Conservation (phyloP, 2,113 vertebrate species). For the Dasypus novemcinctus region DNA sequence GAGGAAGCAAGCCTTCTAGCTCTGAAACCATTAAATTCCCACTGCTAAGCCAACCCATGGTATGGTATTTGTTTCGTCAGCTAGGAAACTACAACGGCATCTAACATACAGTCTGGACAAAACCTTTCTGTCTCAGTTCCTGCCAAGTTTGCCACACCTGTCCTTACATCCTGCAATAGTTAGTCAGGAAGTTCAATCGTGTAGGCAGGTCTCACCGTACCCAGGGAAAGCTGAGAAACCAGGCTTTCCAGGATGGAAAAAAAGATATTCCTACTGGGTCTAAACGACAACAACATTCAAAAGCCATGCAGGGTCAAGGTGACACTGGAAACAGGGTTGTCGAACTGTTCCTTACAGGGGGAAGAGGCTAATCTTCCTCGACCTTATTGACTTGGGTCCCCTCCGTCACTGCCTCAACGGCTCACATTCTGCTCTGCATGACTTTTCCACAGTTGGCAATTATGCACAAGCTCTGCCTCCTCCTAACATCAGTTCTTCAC, state of each 20-base stretch:
- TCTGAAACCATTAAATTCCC: too few relatives aligned
- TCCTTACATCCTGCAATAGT: background rate
- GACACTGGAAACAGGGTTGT: background rate
- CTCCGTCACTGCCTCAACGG: background rate
- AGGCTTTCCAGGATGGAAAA: background rate
- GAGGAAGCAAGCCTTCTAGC: too few relatives aligned
- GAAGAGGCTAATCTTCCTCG: background rate
- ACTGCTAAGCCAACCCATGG: too few relatives aligned
- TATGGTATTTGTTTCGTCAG: too few relatives aligned
- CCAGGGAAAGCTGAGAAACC: background rate
- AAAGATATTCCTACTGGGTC: background rate
- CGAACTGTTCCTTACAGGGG: background rate
- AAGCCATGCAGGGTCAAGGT: background rate
- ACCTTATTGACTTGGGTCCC: background rate
- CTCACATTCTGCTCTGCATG: background rate
- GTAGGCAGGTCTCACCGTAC: background rate
- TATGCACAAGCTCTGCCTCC: background rate
- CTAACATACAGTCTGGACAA: background rate
- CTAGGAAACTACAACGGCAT: too few relatives aligned
- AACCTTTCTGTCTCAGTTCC: background rate
- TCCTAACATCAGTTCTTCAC: slow-evolving; percentile 9
- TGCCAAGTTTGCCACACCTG: background rate
- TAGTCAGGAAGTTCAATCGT: background rate
- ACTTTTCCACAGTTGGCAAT: background rate
- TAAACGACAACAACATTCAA: background rate